Conservation (phyloP, 2,797 vertebrate species). For the Phalloptychus januarius region DNA sequence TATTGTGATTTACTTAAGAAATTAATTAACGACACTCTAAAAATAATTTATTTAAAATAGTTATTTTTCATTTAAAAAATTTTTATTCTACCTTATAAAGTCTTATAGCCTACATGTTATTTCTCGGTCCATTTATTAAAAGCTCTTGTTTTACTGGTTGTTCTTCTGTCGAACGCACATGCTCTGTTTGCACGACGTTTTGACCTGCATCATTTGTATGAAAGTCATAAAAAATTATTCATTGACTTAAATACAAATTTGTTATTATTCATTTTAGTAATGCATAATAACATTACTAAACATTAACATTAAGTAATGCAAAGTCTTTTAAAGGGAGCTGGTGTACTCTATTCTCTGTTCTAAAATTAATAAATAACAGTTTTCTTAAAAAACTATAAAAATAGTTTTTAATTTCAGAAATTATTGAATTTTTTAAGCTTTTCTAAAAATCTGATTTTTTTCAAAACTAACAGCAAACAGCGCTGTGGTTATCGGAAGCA, state of each 20-base stretch:
- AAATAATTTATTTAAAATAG: background rate
- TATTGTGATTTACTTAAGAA: background rate
- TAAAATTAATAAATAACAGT: background rate
- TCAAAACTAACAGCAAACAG: background rate
- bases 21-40: background rate
- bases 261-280: background rate
- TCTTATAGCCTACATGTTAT: background rate
- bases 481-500: background rate
- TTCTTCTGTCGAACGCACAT: background rate
- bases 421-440: too few species aligned
- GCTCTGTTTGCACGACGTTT: background rate
- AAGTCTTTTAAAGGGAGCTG: background rate
- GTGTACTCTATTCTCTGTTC: background rate
- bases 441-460: background rate
- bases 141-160: background rate
- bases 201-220: background rate
- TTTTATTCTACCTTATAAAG: background rate
- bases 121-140: background rate
- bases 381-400: background rate
- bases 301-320: too few species aligned
- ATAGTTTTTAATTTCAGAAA: background rate
- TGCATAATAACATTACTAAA: too few species aligned
- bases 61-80: background rate
- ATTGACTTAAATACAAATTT: background rate
- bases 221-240: background rate